phyloP scores from a whole-genome alignment of 2,113 vertebrate species.

The Maccullochella peelii region DNA sequence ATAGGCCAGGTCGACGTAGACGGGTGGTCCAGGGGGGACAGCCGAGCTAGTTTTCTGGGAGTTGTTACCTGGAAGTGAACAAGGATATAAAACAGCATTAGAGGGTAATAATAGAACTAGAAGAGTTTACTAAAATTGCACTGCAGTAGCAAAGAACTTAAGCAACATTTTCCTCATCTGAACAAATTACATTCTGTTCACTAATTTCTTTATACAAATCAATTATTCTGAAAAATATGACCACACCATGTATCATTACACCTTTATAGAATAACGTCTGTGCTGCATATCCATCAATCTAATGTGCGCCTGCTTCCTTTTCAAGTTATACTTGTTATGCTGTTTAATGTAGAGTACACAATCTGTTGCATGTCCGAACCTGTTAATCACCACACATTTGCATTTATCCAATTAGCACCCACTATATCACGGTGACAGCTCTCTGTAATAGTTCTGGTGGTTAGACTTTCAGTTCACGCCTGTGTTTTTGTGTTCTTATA shows the following conservation, averaged over 20 bases:
- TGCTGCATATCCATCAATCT: background rate
- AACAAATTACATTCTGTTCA: background rate
- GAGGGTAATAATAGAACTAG: background rate
- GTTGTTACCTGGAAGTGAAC: constrained; percentile 72
- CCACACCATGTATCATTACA: background rate
- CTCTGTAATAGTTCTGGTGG: too few species aligned
- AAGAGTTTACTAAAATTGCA: background rate
- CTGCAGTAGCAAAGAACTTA: background rate
- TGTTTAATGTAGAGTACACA: background rate
- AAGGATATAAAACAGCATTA: background rate
- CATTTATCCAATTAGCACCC: too few species aligned
- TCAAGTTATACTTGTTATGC: background rate
- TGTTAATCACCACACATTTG: too few species aligned
- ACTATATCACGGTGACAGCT: too few species aligned
- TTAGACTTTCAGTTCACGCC: too few species aligned
- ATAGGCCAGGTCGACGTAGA: constrained; percentile 97
- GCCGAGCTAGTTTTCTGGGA: constrained; percentile 76
- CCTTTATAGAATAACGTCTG: background rate
- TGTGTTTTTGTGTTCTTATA: too few species aligned
- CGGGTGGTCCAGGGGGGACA: constrained; percentile 85
- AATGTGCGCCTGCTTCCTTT: background rate
- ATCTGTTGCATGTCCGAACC: background rate
- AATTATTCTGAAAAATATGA: background rate
- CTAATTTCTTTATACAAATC: background rate
- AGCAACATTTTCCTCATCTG: background rate